Conservation (phyloP, 2,888 invertebrate species). For the Leucoma salicis region DNA sequence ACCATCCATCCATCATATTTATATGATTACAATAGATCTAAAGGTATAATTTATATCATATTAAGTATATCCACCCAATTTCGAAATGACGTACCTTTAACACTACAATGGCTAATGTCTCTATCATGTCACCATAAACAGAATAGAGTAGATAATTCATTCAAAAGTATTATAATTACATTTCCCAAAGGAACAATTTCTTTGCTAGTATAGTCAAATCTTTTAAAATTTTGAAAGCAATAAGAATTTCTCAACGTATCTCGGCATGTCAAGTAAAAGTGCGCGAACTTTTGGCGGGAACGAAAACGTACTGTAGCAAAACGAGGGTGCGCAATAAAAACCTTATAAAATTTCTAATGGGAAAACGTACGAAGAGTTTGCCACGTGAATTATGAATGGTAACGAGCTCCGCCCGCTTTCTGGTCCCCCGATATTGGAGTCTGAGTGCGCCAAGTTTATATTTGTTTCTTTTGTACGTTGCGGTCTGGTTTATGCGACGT, state of each 20-base stretch:
- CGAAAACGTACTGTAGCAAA: conserved; percentile 18
- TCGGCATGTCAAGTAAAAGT: conserved; percentile 49
- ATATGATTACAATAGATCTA: too few relatives aligned
- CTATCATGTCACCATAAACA: too few relatives aligned
- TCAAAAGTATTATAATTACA: conserved; percentile 6
- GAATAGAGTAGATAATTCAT: background rate
- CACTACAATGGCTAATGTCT: too few relatives aligned
- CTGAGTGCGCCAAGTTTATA: conserved; percentile 57
- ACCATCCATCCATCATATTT: too few relatives aligned
- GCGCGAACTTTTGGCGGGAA: conserved; percentile 58
- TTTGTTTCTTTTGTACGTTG: conserved; percentile 74
- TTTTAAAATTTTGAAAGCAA: conserved; percentile 30
- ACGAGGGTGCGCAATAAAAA: conserved; percentile 66
- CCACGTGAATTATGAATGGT: conserved; percentile 79
- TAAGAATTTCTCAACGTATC: conserved; percentile 39
- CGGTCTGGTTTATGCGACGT: conserved; percentile 53
- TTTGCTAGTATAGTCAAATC: conserved; percentile 19
- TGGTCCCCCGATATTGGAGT: conserved; percentile 43
- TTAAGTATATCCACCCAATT: too few relatives aligned
- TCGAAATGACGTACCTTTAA: too few relatives aligned
- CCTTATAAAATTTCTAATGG: conserved; percentile 80
- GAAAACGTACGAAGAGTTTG: conserved; percentile 80
- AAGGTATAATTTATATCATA: too few relatives aligned
- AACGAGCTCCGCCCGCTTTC: conserved; percentile 57
- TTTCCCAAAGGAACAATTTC: conserved; percentile 18